These are phyloP conservation scores for Pogonomyrmex barbatus DNA, from an alignment of 1,140 invertebrate species.

Conservation along the genomic window DNA sequence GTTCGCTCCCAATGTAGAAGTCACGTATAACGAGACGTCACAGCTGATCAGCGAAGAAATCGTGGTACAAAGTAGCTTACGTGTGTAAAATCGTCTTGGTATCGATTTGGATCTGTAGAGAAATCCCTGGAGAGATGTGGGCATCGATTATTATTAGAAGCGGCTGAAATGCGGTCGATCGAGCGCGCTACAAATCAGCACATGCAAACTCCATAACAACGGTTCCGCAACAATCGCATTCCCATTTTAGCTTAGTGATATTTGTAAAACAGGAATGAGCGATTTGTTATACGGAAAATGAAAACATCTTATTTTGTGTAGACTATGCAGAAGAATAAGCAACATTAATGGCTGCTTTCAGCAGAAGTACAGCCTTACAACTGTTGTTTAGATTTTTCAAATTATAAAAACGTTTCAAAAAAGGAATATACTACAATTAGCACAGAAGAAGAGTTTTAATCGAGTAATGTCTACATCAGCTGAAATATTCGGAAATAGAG, in stretches of 20 bases:
- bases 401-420: background rate
- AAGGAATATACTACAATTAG: background rate
- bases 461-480: background rate
- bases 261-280: background rate
- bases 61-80: constrained; percentile 39
- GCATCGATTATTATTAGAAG: constrained; percentile 76
- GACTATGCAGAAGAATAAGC: background rate
- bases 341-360: too few species aligned
- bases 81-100: constrained; percentile 22
- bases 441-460: background rate
- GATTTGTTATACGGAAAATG: background rate
- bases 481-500: background rate
- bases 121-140: constrained; percentile 69
- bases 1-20: constrained; percentile 45
- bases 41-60: constrained; percentile 44
- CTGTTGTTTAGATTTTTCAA: too few species aligned
- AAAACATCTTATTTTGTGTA: background rate
- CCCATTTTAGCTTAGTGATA: background rate
- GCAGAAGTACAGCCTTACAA: too few species aligned
- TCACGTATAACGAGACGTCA: background rate
- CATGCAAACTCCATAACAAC: constrained; percentile 29
- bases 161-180: constrained; percentile 65
- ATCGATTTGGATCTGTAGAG: constrained; percentile 58
- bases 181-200: constrained; percentile 49
- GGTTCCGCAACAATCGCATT: background rate